A percentile compares a stretch with the other conserved stretches of the same genome.
phyloP scores from a whole-genome alignment of 2,888 invertebrate genomes.

The Chymomyza caudatula region DNA sequence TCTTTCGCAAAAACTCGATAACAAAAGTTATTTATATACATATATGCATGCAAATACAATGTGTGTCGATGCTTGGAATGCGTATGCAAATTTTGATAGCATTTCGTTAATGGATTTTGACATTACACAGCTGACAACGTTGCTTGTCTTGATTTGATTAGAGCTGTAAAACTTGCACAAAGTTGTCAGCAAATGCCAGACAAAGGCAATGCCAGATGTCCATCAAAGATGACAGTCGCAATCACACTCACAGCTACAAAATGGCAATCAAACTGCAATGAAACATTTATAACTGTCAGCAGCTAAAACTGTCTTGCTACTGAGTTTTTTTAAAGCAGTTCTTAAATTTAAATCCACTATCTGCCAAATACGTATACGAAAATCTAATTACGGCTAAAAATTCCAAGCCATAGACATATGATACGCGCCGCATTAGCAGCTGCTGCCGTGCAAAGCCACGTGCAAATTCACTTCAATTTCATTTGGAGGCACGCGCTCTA shows the following conservation, averaged over 20 bases:
- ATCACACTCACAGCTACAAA: conserved; percentile 12
- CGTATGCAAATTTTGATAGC: conserved; percentile 44
- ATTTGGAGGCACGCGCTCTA: conserved; percentile 26
- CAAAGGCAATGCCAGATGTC: neutral
- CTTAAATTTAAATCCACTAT: neutral
- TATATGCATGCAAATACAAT: neutral
- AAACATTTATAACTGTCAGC: conserved; percentile 26
- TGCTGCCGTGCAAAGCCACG: conserved; percentile 16
- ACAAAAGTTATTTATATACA: neutral
- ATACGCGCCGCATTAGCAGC: conserved; percentile 30
- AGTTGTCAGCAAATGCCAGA: conserved; percentile 11
- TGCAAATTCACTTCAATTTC: conserved; percentile 10
- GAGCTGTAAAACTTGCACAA: conserved; percentile 35
- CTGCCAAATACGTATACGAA: neutral
- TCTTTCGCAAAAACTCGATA: neutral
- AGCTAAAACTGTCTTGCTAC: neutral
- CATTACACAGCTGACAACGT: conserved; percentile 19
- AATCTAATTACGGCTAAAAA: neutral
- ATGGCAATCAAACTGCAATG: conserved; percentile 22
- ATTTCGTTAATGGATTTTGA: conserved; percentile 42
- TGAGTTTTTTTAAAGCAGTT: neutral
- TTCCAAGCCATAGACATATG: neutral
- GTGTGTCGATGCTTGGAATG: neutral
- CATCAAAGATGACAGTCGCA: neutral
- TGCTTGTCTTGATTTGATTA: conserved; percentile 38